These are phyloP conservation scores for Odocoileus hemionus DNA, from an alignment of 2,113 vertebrate genomes.

Conservation along the genomic window DNA sequence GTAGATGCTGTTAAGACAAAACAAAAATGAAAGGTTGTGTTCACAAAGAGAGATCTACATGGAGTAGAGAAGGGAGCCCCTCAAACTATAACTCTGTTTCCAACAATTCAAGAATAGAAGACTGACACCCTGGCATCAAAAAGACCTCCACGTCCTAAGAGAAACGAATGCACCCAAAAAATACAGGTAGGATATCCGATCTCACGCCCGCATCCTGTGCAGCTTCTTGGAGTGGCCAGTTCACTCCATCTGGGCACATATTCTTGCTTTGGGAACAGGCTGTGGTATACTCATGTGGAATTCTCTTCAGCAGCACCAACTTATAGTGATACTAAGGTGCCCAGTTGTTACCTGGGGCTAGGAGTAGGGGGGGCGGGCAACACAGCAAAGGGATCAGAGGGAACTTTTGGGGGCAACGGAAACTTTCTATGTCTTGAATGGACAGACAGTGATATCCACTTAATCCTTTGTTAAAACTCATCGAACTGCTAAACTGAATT, in stretches of 20 bases:
- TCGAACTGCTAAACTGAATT: neutral
- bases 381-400: too few species aligned
- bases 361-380: too few species aligned
- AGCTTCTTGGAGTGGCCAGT: neutral
- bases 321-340: too few species aligned
- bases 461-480: neutral
- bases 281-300: neutral
- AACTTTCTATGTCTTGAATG: neutral
- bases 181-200: too few species aligned
- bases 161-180: neutral
- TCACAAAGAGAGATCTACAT: neutral
- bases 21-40: neutral
- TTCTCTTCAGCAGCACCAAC: neutral
- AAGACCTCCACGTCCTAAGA: neutral
- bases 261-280: neutral
- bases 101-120: neutral
- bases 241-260: neutral
- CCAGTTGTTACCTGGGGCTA: neutral
- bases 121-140: neutral
- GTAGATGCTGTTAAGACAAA: neutral
- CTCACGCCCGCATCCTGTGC: accelerated
- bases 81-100: neutral
- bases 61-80: neutral
- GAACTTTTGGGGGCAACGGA: neutral
- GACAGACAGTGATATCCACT: neutral